phyloP scores from a whole-genome alignment of 2,888 invertebrate genomes.

The Oscheius sp. region DNA sequence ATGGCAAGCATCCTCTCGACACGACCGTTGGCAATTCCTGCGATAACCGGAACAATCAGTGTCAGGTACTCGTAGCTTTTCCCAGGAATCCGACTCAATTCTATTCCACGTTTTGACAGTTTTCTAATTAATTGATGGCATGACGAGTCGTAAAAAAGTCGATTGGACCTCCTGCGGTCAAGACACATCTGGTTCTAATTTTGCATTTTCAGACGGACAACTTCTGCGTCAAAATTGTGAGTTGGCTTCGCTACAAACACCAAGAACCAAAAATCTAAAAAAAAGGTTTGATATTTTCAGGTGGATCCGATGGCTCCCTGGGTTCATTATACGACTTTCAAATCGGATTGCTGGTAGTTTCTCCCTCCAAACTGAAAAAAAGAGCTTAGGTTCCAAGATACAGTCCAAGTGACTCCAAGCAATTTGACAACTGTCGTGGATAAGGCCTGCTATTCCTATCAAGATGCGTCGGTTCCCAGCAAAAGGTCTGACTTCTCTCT shows the following conservation, averaged over 20 bases:
- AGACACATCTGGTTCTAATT: not conserved
- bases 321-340: slow-evolving; percentile 27
- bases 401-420: slow-evolving; percentile 27
- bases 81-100: too few relatives aligned
- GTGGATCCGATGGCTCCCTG: slow-evolving; percentile 33
- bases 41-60: slow-evolving; percentile 36
- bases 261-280: too few relatives aligned
- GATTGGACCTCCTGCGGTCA: too few relatives aligned
- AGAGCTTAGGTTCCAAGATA: slow-evolving; percentile 23
- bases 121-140: too few relatives aligned
- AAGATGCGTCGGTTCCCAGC: slow-evolving; percentile 30
- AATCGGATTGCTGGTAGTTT: slow-evolving; percentile 33
- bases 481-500: slow-evolving; percentile 15
- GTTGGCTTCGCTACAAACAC: too few relatives aligned
- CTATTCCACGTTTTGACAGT: too few relatives aligned
- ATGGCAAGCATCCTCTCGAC: slow-evolving; percentile 26
- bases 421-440: slow-evolving; percentile 24
- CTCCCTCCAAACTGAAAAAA: not conserved
- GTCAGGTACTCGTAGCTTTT: slow-evolving; percentile 10
- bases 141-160: too few relatives aligned
- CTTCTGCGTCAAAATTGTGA: slow-evolving; percentile 35
- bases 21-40: slow-evolving; percentile 21
- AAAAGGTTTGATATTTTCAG: too few relatives aligned
- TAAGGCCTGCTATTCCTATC: slow-evolving; percentile 29
- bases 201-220: slow-evolving; percentile 25